Conservation (phyloP, 2,797 vertebrate species). For the Hoplostethus atlanticus region DNA sequence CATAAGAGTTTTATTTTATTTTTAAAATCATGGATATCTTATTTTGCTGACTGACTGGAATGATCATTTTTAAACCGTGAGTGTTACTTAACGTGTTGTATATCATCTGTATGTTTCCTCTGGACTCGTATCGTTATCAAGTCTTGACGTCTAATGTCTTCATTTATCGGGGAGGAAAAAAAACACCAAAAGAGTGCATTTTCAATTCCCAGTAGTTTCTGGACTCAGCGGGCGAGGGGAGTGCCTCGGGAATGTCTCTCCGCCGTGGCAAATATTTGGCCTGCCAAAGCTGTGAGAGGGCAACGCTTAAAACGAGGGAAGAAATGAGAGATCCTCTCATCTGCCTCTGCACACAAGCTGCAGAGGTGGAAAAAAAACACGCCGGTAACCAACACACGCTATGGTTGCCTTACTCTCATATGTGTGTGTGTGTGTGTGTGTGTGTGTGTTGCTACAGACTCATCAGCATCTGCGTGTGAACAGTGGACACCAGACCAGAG, state of each 20-base stretch:
- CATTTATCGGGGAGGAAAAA: slow-evolving; percentile 40
- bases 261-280: slow-evolving; percentile 79
- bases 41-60: background rate
- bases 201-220: slow-evolving; percentile 47
- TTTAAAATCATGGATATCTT: too few species aligned
- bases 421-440: slow-evolving; percentile 21
- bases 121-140: background rate
- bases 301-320: slow-evolving; percentile 64
- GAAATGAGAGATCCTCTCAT: slow-evolving; percentile 65
- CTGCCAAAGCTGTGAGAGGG: slow-evolving; percentile 60
- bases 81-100: too few species aligned
- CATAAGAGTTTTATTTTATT: too few species aligned
- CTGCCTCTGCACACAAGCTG: slow-evolving; percentile 35
- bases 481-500: slow-evolving; percentile 29
- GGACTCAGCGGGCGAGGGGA: slow-evolving; percentile 57
- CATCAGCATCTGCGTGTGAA: slow-evolving; percentile 71
- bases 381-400: slow-evolving; percentile 13
- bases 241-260: slow-evolving; percentile 78
- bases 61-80: too few species aligned
- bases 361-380: slow-evolving; percentile 47
- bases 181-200: slow-evolving; percentile 24
- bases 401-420: background rate
- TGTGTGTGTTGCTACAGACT: slow-evolving; percentile 24
- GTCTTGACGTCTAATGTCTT: slow-evolving; percentile 51
- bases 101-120: background rate